Base-by-base conservation (phyloP, 2,888 invertebrate genomes). In the Latrodectus elegans region DNA sequence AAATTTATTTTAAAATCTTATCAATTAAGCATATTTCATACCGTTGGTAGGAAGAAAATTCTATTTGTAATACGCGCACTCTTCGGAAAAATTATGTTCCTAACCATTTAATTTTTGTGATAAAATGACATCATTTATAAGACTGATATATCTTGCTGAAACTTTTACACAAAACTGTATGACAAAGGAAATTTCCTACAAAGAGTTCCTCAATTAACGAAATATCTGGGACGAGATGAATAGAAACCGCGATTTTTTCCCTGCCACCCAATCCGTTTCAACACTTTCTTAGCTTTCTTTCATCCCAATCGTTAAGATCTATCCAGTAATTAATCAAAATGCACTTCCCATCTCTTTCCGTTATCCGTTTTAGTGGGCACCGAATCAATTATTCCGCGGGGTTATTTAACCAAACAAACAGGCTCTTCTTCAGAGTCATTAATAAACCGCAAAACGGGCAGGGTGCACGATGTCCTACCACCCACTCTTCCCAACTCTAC, bases 381-480 rank as follows among this genome's bases (percentile, higher is more conserved):
- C 76, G 49, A 84, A 84, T 84, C 84, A 84, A 84, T 84, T 84
- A 84, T 84, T 84, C 67, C 84, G 15, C 72, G 51, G 72, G 77
- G 72, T 77, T 76, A 84, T 84, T 84, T 77, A 77, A 77, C 84
- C 72, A 77, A 77, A 84, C 77, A 77, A 77, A 84, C 77, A 77
- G 75, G 60, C 60, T 75, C 77, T 84, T 84, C 84, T 84, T 84
- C 77, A 84, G 67, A 65, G 84, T 84, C 84, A 84, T 84, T 84
- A 84, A 84, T 84, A 84, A 77, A 77, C 84, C 76, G 22, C 84
- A 84, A 77, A 72, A 77, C 38, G 64, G 77, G 73, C 14, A n/a
- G 49, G 38, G 70, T 26, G 71, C 60, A 60, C 38, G 38, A 38
- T 38, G 38, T 6, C 38, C 38, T 38, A 6, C 38, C 6, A 38